Base-by-base conservation (phyloP, 2,888 invertebrate species). In the Thereva unica region DNA sequence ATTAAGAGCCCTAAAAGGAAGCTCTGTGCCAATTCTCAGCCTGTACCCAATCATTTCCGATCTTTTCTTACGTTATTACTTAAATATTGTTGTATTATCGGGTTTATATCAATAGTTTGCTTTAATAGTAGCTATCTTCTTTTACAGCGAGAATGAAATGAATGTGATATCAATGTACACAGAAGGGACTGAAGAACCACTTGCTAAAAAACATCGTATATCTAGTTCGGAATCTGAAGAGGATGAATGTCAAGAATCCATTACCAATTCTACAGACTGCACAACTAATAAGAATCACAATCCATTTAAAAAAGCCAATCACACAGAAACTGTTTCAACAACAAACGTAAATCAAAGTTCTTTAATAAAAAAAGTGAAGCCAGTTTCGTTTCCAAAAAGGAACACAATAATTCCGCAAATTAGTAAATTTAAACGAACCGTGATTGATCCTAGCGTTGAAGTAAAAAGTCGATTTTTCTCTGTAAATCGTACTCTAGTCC, bases 391-490 rank as follows among this genome's bases (percentile, higher is more conserved):
- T 23, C 23, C 23, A 23, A 23, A 23, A 2, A 23, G 1, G 23
- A 23, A 23, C 2, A 49, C 1, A 38, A 69, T 67, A 42, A 38
- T 52, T 4, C 56, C 42, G 0, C 83, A 79, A 75, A 73, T 85
- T 2, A 86, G 85, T 71, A 81, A 80, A 71, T 86, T 86, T 68
- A 82, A 83, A 64, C 77, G 83, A 71, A 85, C 84, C 1, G 73
- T 82, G 1, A 70, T 83, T 64, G 80, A 74, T 67, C 68, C 79
- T 64, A 75, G 78, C 59, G 78, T 81, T 73, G 76, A 85, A n/a
- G 83, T 87, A 4, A 84, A 85, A 72, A 87, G 87, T 73, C 84
- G 85, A 65, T 87, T 86, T 75, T 87, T 88, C 73, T 76, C 76
- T 67, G 67, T 76, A 0, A 76, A 76, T 54, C 57, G 73, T 35